Conservation (phyloP, 2,113 vertebrate species). For the Melanerpes aurifrons region DNA sequence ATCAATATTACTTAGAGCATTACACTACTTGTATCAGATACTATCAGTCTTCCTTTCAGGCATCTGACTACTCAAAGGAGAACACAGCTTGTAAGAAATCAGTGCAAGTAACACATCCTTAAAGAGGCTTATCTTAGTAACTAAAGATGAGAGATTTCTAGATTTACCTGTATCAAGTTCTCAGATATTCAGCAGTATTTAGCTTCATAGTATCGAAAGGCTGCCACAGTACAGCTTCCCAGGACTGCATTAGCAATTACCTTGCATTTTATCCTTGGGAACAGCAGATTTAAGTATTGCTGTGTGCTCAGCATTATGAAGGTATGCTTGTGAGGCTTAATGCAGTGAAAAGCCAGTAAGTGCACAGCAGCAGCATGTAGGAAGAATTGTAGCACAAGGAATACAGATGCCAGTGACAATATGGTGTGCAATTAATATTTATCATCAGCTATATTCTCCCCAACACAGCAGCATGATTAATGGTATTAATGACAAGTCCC, state of each 20-base stretch:
- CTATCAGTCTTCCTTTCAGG: neutral
- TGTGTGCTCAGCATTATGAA: slow-evolving; percentile 40
- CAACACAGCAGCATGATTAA: neutral
- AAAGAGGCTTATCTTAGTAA: slow-evolving; percentile 10
- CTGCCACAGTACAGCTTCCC: neutral
- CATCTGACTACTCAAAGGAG: neutral
- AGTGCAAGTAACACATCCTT: slow-evolving; percentile 1
- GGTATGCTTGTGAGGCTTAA: slow-evolving; percentile 32
- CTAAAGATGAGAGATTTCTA: slow-evolving; percentile 43
- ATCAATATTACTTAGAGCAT: neutral
- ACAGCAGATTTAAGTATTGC: slow-evolving; percentile 8
- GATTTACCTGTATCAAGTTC: slow-evolving; percentile 53
- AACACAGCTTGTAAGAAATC: neutral
- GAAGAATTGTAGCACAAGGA: slow-evolving; percentile 38
- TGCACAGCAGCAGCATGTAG: slow-evolving; percentile 47
- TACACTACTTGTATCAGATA: neutral
- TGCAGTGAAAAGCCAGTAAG: slow-evolving; percentile 49
- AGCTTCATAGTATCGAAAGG: slow-evolving; percentile 30
- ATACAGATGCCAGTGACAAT: slow-evolving; percentile 31
- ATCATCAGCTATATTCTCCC: neutral
- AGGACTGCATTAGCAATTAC: slow-evolving; percentile 54
- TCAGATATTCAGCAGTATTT: slow-evolving; percentile 46
- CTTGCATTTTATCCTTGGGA: slow-evolving; percentile 51
- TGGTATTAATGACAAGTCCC: neutral
- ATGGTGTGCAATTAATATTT: slow-evolving; percentile 1